These are phyloP conservation scores for Oedothorax gibbosus DNA, from an alignment of 1,140 invertebrate genomes.

Conservation along the genomic window DNA sequence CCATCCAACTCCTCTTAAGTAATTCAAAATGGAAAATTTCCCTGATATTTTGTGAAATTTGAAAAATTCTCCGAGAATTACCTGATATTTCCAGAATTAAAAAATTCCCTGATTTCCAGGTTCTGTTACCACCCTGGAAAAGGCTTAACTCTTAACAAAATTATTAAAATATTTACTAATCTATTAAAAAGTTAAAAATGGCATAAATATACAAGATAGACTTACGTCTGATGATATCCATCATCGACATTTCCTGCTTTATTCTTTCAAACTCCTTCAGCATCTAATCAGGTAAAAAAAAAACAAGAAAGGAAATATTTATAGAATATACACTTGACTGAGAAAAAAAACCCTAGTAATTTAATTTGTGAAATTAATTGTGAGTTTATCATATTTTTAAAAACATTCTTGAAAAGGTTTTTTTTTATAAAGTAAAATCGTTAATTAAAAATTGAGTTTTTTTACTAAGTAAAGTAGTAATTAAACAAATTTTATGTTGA, in stretches of 20 bases:
- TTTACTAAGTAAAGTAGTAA: not conserved
- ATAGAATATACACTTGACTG: not conserved
- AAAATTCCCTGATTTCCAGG: too few species aligned
- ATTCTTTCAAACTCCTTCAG: conserved; percentile 41
- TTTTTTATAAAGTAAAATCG: not conserved
- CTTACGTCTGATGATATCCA: conserved; percentile 46
- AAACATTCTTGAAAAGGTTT: not conserved
- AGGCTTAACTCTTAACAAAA: not conserved
- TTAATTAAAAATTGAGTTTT: not conserved
- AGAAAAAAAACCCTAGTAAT: not conserved
- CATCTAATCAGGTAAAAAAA: conserved; percentile 12
- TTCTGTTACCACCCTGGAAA: too few species aligned
- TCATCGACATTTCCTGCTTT: conserved; percentile 27
- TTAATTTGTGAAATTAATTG: not conserved
- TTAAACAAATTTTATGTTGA: too few species aligned
- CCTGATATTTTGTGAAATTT: too few species aligned
- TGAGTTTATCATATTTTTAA: not conserved
- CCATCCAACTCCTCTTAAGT: too few species aligned
- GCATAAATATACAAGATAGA: conserved; percentile 11
- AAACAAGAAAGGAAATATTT: not conserved
- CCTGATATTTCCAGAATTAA: too few species aligned
- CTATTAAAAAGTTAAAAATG: not conserved
- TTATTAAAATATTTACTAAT: not conserved
- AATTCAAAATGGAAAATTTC: too few species aligned
- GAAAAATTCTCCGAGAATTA: too few species aligned